phyloP scores from a whole-genome alignment of 2,113 vertebrate genomes.

The zebrafish (Danio rerio) region DNA sequence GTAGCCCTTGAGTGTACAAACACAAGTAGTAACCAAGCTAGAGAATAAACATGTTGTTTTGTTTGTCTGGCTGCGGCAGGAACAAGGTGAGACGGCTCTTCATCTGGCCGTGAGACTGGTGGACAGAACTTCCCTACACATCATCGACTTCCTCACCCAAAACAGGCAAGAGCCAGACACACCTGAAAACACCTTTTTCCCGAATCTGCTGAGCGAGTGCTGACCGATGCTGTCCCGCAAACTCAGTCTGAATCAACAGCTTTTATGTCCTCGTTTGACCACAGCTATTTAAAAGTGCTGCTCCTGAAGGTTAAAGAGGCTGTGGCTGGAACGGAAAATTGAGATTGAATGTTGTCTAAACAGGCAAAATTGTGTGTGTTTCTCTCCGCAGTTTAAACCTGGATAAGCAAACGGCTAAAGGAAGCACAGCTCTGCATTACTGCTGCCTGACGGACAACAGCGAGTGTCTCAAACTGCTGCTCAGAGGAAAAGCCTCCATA shows the following conservation, averaged over 20 bases:
- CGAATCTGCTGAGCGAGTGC: not conserved
- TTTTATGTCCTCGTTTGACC: not conserved
- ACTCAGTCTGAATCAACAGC: not conserved
- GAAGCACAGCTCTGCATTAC: constrained; percentile 96
- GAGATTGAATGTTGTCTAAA: not conserved
- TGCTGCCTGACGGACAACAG: constrained; percentile 98
- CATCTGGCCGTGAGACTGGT: constrained; percentile 96
- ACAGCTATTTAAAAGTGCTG: not conserved
- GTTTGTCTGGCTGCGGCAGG: constrained; percentile 71
- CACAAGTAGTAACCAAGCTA: too few species aligned
- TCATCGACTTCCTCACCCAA: constrained; percentile 96
- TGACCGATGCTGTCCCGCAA: not conserved
- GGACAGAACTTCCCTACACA: constrained; percentile 95
- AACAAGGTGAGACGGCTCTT: constrained; percentile 93
- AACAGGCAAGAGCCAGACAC: constrained; percentile 83
- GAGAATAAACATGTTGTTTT: too few species aligned
- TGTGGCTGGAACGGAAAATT: not conserved
- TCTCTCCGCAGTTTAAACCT: constrained; percentile 84
- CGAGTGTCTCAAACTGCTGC: constrained; percentile 96
- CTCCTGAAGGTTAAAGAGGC: not conserved
- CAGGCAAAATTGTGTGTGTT: constrained; percentile 4
- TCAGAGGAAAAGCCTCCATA: constrained; percentile 95
- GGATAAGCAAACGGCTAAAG: constrained; percentile 94
- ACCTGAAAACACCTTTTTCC: not conserved
- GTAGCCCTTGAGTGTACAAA: too few species aligned